Evolutionary conservation across 2,797 vertebrate genomes (phyloP), one percentile per base, ranked within the genome.

Genomic region (Rhynchonycteris naso): DNA sequence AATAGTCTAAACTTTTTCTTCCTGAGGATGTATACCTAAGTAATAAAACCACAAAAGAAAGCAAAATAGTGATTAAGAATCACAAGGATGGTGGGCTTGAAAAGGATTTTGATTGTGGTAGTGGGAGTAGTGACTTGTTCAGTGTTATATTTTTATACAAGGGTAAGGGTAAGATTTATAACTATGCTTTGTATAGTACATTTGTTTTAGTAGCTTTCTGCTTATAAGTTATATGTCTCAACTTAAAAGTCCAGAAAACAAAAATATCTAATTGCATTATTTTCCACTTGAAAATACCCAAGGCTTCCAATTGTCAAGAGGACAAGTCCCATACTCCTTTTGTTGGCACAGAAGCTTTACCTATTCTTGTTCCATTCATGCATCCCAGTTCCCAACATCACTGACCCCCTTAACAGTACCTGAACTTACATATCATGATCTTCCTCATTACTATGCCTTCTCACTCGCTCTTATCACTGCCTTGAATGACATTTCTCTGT

Each of bases 161-260:
- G 7, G 50, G 28, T 14, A n/a, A 56, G 11, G 7, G 18, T 54
- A n/a, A 35, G 38, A n/a, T 68, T 88, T 81, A 58, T 61, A 43
- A 21, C 56, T 59, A 90, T 87, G 84, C 43, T 69, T 85, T 59
- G 22, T 52, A 35, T 2, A 30, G 35, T 28, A 28, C 81, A 35
- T 74, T 56, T 84, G 24, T 80, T 95, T 90, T 24, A 71, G 7
- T 75, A 43, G 30, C 90, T 80, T 92, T 56, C 74, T 90, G 58
- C 78, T 13, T 12, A 9, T 33, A 16, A 26, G 4, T 79, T 75
- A 12, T 56, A 85, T 38, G 74, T 71, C 28, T 92, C 26, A 65
- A 58, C 54, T 33, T 78, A 3, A 15, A 47, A 28, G 52, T 10
- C 14, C 74, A 63, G 16, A 74, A 33, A 79, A 78, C 16, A 83